Percentiles rank a stretch among this genome's conserved stretches.
Evolutionary conservation across 2,797 vertebrate species (phyloP).

Genomic region (Lemur catta): DNA sequence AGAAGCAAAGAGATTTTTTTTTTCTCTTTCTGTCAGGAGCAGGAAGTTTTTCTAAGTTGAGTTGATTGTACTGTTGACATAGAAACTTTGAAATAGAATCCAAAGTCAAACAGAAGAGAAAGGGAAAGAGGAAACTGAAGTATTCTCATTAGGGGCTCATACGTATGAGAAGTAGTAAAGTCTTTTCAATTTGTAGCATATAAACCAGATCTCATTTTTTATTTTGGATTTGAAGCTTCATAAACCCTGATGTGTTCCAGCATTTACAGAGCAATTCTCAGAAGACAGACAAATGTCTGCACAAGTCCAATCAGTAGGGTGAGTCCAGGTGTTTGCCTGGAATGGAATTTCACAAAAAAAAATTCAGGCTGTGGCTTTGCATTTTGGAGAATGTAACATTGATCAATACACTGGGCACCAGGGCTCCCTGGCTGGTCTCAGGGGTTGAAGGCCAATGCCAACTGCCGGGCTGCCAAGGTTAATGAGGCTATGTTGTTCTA

Average conservation of each 20-base stretch:
- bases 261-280: conserved; percentile 44
- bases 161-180: not conserved
- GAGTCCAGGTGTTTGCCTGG: conserved; percentile 50
- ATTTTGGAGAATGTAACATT: conserved; percentile 12
- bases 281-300: conserved; percentile 26
- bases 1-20: not conserved
- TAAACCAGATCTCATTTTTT: conserved; percentile 14
- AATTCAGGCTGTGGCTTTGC: not conserved
- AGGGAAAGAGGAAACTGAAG: not conserved
- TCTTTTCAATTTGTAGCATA: not conserved
- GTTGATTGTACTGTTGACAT: not conserved
- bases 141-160: not conserved
- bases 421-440: not conserved
- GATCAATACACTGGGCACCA: not conserved
- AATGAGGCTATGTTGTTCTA: conserved; percentile 71
- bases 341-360: conserved; percentile 50
- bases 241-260: not conserved
- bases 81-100: not conserved
- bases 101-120: conserved; percentile 17
- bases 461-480: conserved; percentile 42
- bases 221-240: not conserved
- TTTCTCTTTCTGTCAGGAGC: not conserved
- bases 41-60: not conserved
- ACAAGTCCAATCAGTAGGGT: not conserved
- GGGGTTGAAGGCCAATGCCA: not conserved